Evolutionary conservation across 2,888 invertebrate species (phyloP).

Genomic region (Crocallis elinguaria): DNA sequence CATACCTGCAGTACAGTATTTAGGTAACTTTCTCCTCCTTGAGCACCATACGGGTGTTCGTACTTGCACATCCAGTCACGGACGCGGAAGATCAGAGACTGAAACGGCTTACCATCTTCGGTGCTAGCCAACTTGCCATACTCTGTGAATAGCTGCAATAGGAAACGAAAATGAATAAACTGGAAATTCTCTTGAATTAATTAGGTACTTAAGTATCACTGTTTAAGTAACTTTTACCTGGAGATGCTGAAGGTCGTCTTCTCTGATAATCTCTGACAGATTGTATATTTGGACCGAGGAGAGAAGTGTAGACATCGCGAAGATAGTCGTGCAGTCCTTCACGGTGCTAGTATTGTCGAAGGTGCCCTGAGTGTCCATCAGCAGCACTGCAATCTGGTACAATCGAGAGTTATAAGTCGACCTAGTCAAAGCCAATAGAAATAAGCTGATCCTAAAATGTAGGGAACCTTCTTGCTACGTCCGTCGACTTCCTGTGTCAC

Average conservation of each 20-base stretch:
- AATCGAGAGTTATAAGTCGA: too few relatives aligned
- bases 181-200: background rate
- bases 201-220: too few relatives aligned
- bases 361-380: conserved; percentile 92
- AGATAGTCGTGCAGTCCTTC: conserved; percentile 91
- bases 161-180: background rate
- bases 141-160: conserved; percentile 34
- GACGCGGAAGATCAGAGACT: conserved; percentile 91
- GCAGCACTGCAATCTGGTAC: conserved; percentile 32
- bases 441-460: background rate
- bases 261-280: conserved; percentile 95
- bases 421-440: too few relatives aligned
- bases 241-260: conserved; percentile 96
- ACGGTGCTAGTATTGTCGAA: conserved; percentile 97
- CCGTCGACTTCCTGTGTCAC: conserved; percentile 68
- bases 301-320: conserved; percentile 94
- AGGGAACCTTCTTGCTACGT: background rate
- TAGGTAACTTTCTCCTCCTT: conserved; percentile 92
- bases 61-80: conserved; percentile 97
- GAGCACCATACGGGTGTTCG: conserved; percentile 92
- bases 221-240: conserved; percentile 73
- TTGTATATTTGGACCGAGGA: conserved; percentile 95
- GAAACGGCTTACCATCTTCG: conserved; percentile 95
- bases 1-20: conserved; percentile 58
- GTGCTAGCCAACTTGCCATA: conserved; percentile 92